Base-by-base conservation (phyloP, 2,113 vertebrate genomes). In the Corydoras sp. region DNA sequence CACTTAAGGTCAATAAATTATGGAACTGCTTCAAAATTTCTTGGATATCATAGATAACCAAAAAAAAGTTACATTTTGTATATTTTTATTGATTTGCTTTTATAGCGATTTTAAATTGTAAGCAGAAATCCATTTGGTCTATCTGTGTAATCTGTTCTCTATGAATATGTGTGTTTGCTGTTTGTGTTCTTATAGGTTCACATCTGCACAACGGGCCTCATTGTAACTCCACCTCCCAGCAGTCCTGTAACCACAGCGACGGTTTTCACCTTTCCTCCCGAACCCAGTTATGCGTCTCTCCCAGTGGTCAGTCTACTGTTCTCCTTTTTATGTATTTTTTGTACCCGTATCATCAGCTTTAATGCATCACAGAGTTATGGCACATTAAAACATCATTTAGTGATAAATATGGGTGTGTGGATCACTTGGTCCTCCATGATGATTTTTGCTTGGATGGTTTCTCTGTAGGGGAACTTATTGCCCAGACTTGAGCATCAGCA, bases 221-320 rank as follows among this genome's bases (percentile, higher is more conserved):
- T 99, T 62, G 95, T 99, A 85, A 99, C 96, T 72, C 95, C 96
- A 11, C 95, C 97, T 64, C 95, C 96, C 3, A 98, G 95, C 83
- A 99, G 97, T 83, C 97, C 97, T 9, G 92, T 99, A 85, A 95
- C 94, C 68, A 93, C 94, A 32, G 93, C 94, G 43, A 91, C 95
- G 3, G 91, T 95, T 4, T 98, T 97, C 91, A 95, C 92, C 1
- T 98, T 98, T 83, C 94, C 95, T 0, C 84, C 96, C 0, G 96
- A 99, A 69, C 89, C 86, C 43, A 91, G 92, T 83, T 98, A 94
- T 84, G 86, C 91, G 49, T 90, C 93, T 72, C 89, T 90, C 55
- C 66, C 86, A 67, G 85, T 88, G 89, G 90, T 91, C 83, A 79
- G 89, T 85, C 58, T 12, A 50, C 24, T 14, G 0, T 12, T 4